Conservation (phyloP, 2,113 vertebrate species). For the Anolis sagrei region DNA sequence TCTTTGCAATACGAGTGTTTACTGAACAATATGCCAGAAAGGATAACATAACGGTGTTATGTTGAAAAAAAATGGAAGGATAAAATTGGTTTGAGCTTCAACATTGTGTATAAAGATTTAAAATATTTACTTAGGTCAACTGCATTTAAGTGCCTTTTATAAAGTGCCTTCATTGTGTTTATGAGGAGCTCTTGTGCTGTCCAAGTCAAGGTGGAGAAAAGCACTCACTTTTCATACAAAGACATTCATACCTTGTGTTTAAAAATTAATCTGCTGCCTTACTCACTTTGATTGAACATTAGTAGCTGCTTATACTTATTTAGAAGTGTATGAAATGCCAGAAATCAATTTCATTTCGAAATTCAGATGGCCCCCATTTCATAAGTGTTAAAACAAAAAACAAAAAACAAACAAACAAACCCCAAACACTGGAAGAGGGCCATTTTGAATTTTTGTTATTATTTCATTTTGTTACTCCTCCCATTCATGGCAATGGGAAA, state of each 20-base stretch:
- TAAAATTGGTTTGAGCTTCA: constrained; percentile 53
- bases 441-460: no score
- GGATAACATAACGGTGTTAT: constrained; percentile 37
- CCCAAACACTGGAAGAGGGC: no score
- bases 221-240: background rate
- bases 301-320: constrained; percentile 44
- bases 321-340: no score
- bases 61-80: constrained; percentile 40
- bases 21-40: constrained; percentile 41
- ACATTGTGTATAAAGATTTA: constrained; percentile 52
- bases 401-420: no score
- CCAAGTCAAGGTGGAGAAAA: background rate
- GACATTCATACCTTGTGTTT: background rate
- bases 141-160: constrained; percentile 60
- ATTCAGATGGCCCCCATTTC: no score
- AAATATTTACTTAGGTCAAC: constrained; percentile 69
- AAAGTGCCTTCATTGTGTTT: constrained; percentile 61
- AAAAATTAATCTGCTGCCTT: constrained; percentile 36
- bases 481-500: no score
- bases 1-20: constrained; percentile 41
- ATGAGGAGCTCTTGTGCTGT: constrained; percentile 30
- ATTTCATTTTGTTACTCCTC: no score
- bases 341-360: no score
- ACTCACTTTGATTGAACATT: constrained; percentile 33
- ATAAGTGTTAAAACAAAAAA: no score